phyloP scores from a whole-genome alignment of 2,113 vertebrate species.

The Periophthalmus modestus region DNA sequence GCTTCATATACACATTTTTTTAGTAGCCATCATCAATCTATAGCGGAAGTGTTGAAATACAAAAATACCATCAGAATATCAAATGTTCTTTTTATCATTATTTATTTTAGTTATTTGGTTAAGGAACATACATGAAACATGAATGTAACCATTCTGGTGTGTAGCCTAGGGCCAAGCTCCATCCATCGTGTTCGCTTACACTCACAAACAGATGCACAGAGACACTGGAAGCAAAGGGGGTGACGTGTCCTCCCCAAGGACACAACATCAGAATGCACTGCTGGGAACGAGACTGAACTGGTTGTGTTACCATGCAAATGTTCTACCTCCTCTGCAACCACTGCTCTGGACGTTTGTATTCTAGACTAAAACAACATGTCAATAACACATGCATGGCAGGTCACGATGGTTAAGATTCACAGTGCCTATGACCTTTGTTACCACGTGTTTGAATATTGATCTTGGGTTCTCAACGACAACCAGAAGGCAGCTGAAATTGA shows the following conservation, averaged over 20 bases:
- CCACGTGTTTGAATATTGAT: conserved; percentile 47
- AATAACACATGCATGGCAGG: conserved; percentile 17
- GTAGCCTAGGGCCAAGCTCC: background rate
- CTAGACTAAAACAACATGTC: background rate
- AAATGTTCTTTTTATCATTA: background rate
- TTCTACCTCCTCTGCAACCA: background rate
- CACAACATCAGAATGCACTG: background rate
- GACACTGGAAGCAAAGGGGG: background rate
- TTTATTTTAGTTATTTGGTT: background rate
- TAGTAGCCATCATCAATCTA: background rate
- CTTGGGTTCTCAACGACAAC: conserved; percentile 49
- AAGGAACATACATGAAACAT: background rate
- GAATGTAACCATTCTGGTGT: background rate
- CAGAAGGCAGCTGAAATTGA: conserved; percentile 56
- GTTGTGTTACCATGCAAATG: background rate
- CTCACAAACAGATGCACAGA: background rate
- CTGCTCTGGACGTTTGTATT: background rate
- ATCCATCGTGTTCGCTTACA: background rate
- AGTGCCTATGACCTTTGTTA: conserved; percentile 33
- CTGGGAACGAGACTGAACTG: background rate
- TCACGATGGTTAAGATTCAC: conserved; percentile 23
- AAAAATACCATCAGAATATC: background rate
- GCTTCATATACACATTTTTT: background rate
- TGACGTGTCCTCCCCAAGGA: background rate
- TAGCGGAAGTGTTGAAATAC: background rate